A percentile compares a stretch with the other conserved stretches of the same genome.
Evolutionary conservation across 2,797 vertebrate genomes (phyloP).

Genomic region (Semaprochilodus insignis): DNA sequence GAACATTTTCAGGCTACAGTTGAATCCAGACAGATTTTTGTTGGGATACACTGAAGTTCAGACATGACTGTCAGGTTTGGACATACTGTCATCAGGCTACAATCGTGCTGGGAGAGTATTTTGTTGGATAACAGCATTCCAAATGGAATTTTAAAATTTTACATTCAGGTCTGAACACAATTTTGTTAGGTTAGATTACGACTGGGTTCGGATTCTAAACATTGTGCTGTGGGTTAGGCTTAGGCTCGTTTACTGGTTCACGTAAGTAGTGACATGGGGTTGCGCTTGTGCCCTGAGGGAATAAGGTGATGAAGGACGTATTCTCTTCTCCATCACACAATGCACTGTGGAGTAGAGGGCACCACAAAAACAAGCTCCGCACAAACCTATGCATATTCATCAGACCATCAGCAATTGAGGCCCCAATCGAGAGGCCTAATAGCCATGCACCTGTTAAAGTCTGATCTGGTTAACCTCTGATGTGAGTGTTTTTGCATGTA

Average conservation of each 20-base stretch:
- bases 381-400: conserved; percentile 75
- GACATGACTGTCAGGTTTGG: too few relatives aligned
- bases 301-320: conserved; percentile 47
- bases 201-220: too few relatives aligned
- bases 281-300: conserved; percentile 47
- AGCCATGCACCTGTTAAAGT: conserved; percentile 74
- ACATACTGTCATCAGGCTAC: neutral
- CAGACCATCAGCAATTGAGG: conserved; percentile 63
- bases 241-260: conserved; percentile 20
- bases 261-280: conserved; percentile 38
- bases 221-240: too few relatives aligned
- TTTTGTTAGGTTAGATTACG: too few relatives aligned
- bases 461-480: conserved; percentile 64
- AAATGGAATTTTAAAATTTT: too few relatives aligned
- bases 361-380: conserved; percentile 60
- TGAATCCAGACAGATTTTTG: neutral
- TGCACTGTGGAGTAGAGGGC: conserved; percentile 45
- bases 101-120: too few relatives aligned
- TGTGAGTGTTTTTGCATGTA: conserved; percentile 35
- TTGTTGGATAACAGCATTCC: too few relatives aligned
- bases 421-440: conserved; percentile 69
- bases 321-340: conserved; percentile 44
- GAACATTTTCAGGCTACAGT: neutral
- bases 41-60: neutral
- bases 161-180: too few relatives aligned